These are phyloP conservation scores for Pongo pygmaeus DNA, from an alignment of 2,113 vertebrate species.

Conservation along the genomic window DNA sequence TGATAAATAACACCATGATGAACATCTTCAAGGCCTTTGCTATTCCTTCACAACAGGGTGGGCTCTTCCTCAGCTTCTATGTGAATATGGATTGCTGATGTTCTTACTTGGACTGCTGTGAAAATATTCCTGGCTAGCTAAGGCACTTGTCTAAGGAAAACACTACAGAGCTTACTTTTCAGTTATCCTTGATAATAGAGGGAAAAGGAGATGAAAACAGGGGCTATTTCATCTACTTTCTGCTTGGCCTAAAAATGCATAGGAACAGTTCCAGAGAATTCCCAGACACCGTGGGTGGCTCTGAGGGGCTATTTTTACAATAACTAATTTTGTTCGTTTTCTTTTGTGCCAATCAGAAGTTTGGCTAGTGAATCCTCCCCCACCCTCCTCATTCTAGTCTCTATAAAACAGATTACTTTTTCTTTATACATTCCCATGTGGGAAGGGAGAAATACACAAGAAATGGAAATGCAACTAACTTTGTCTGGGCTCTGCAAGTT, in stretches of 20 bases:
- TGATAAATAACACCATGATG: neutral
- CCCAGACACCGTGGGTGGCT: conserved; percentile 13
- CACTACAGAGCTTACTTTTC: neutral
- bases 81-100: neutral
- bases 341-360: conserved; percentile 8
- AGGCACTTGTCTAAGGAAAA: conserved; percentile 4
- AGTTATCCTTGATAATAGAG: neutral
- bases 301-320: conserved; percentile 5
- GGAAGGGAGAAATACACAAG: neutral
- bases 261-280: conserved; percentile 52
- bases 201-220: neutral
- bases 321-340: conserved; percentile 42
- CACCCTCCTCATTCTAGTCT: neutral
- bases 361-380: neutral
- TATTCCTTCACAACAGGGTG: neutral
- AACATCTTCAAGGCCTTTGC: neutral
- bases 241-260: conserved; percentile 21
- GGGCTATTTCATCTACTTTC: neutral
- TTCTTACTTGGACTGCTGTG: neutral
- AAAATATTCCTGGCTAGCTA: neutral
- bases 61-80: neutral
- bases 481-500: neutral
- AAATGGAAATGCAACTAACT: neutral
- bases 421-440: neutral
- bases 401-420: neutral